phyloP scores from a whole-genome alignment of 1,140 invertebrate species.

The honey bee (Apis mellifera) region DNA sequence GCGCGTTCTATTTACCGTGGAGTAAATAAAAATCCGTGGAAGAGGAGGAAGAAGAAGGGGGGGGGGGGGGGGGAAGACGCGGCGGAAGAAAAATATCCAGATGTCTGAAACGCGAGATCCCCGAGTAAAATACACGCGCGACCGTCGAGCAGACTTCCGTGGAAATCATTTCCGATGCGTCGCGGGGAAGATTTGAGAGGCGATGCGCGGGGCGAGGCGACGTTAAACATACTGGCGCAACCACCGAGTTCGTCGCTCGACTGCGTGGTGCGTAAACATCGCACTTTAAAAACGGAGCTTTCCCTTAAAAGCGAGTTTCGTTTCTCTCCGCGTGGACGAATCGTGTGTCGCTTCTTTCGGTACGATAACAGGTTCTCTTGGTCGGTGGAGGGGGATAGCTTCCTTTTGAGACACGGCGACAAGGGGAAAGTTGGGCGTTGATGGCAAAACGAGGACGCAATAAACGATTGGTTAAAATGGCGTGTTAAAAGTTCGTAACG shows the following conservation, averaged over 20 bases:
- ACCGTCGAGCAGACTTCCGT: background rate
- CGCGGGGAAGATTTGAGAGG: background rate
- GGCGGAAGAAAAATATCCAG: background rate
- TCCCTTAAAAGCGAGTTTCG: slow-evolving; percentile 9
- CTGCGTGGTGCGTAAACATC: slow-evolving; percentile 36
- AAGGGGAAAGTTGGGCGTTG: background rate
- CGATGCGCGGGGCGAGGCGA: background rate
- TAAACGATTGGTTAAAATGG: background rate
- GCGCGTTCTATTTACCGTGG: background rate
- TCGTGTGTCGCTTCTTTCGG: slow-evolving; percentile 26
- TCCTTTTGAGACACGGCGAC: background rate
- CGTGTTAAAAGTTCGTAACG: too few species aligned
- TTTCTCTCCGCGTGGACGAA: slow-evolving; percentile 31
- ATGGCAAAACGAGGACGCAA: background rate
- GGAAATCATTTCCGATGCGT: slow-evolving; percentile 24
- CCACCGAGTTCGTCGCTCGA: slow-evolving; percentile 7
- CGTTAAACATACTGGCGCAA: background rate
- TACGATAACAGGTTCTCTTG: slow-evolving; percentile 33
- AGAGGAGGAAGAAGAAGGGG: background rate
- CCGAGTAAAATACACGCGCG: background rate
- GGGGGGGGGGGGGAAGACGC: too few species aligned
- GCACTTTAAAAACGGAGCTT: slow-evolving; percentile 37
- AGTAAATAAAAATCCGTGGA: background rate
- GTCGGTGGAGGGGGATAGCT: background rate
- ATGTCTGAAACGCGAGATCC: background rate